Percentiles rank a stretch among this genome's conserved stretches.
phyloP scores from a whole-genome alignment of 1,140 invertebrate species.

The Acromyrmex charruanus region DNA sequence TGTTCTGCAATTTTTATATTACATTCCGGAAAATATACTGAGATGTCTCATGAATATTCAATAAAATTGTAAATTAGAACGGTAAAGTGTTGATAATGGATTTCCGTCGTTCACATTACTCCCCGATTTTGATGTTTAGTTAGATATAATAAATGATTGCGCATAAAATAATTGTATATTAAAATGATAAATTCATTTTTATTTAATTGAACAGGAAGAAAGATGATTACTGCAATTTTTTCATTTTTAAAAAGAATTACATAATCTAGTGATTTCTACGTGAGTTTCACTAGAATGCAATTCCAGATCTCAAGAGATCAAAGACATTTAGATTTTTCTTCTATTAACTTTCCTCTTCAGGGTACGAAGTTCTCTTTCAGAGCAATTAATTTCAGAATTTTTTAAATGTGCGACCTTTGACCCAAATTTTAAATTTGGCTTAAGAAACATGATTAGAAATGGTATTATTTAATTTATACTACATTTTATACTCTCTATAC shows the following conservation, averaged over 20 bases:
- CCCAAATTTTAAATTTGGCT: background rate
- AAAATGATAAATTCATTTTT: background rate
- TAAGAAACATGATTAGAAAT: background rate
- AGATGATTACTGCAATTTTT: background rate
- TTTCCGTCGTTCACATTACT: background rate
- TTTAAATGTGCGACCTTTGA: background rate
- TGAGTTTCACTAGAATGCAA: background rate
- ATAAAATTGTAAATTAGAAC: background rate
- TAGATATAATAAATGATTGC: background rate
- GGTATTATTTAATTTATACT: background rate
- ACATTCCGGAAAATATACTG: background rate
- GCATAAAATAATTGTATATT: background rate
- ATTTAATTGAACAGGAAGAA: background rate
- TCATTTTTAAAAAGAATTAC: background rate
- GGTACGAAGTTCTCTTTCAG: background rate
- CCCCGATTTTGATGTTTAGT: background rate
- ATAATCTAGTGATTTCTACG: background rate
- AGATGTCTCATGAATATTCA: slow-evolving; percentile 18
- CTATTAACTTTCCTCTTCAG: background rate
- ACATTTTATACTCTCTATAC: too few relatives aligned
- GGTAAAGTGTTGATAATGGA: background rate
- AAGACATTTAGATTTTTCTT: background rate
- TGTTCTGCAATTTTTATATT: slow-evolving; percentile 18
- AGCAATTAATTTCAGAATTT: background rate
- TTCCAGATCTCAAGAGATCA: background rate